A percentile compares a stretch with the other conserved stretches of the same genome.
Evolutionary conservation across 2,113 vertebrate genomes (phyloP).

Genomic region (Motacilla tschutschensis): DNA sequence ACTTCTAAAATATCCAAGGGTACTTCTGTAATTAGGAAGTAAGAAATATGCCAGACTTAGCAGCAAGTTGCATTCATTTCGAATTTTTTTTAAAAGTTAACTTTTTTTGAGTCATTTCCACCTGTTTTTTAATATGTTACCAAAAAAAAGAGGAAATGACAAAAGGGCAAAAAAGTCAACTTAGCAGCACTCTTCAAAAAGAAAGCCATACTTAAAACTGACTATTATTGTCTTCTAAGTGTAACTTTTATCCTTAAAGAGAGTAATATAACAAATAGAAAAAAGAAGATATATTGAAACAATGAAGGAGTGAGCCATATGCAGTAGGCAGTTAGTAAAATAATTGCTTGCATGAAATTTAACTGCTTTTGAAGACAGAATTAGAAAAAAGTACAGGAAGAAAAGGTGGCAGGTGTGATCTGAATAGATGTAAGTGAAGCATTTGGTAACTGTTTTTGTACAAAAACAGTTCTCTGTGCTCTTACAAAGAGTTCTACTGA

Average conservation of each 20-base stretch:
- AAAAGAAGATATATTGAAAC: slow-evolving; percentile 19
- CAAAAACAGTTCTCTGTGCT: not conserved
- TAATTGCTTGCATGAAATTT: slow-evolving; percentile 31
- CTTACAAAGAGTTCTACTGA: not conserved
- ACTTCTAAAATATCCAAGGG: not conserved
- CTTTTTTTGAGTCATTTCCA: not conserved
- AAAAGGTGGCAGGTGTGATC: slow-evolving; percentile 24
- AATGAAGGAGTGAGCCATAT: slow-evolving; percentile 19
- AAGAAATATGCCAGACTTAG: not conserved
- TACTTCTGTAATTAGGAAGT: not conserved
- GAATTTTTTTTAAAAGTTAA: not conserved
- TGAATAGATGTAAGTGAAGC: slow-evolving; percentile 3
- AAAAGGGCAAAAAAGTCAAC: slow-evolving; percentile 33
- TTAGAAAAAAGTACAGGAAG: slow-evolving; percentile 31
- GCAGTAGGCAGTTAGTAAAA: slow-evolving; percentile 38
- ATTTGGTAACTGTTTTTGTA: not conserved
- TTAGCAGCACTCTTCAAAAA: not conserved
- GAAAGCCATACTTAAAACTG: not conserved
- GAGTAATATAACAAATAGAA: slow-evolving; percentile 2
- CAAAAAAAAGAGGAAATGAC: not conserved
- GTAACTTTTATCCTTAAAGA: slow-evolving; percentile 1
- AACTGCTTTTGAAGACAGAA: slow-evolving; percentile 43
- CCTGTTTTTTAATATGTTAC: not conserved
- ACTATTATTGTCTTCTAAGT: not conserved
- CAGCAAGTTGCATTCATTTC: not conserved